Base-by-base conservation (phyloP, 2,888 invertebrate species). In the Pammene aurita region DNA sequence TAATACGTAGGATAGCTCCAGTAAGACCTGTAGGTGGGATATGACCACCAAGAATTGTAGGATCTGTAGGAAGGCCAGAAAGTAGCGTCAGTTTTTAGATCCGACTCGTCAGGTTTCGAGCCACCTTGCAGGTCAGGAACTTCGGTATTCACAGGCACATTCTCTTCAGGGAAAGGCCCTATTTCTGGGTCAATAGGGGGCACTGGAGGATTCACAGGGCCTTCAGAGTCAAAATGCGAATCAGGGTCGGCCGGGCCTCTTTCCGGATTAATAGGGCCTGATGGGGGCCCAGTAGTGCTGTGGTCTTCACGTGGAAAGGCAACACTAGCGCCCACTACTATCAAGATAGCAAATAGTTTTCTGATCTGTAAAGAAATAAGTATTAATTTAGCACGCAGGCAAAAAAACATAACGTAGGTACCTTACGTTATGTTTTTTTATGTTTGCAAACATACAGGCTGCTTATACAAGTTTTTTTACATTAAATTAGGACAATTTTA, bases 21-120 rank as follows among this genome's bases (percentile, higher is more conserved):
- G 9, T 46, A 58, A 35, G 61, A 13, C 18, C 50, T 48, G 48
- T 61, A 50, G 16, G 16, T 1, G 6, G 67, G 67, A 16, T 67
- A 66, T 5, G 18, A 5, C 26, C 18, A 66, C 55, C n/a, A 48
- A 41, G 58, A 48, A 26, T 4, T 26, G 26, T 26, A 26, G 4
- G n/a, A n/a, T 26, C 65, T 58, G 14, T 65, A 69, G n/a, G 5
- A 50, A 34, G 64, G 64, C 68, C 70, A 70, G n/a, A 65, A 66
- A 0, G 66, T 61, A 34, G 60, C 60, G 35, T 70, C 70, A 5
- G 70, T 70, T 42, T 70, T 70, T 10, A 70, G 61, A 14, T 66
- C 70, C 0, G 41, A 10, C 26, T 41, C 48, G 11, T 57, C 58
- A n/a, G 55, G 38, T 46, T 66, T 48, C 11, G 18, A n/a, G 18